These are phyloP conservation scores for Chlorodrepanis virens DNA, from an alignment of 2,113 vertebrate species.

Conservation along the genomic window DNA sequence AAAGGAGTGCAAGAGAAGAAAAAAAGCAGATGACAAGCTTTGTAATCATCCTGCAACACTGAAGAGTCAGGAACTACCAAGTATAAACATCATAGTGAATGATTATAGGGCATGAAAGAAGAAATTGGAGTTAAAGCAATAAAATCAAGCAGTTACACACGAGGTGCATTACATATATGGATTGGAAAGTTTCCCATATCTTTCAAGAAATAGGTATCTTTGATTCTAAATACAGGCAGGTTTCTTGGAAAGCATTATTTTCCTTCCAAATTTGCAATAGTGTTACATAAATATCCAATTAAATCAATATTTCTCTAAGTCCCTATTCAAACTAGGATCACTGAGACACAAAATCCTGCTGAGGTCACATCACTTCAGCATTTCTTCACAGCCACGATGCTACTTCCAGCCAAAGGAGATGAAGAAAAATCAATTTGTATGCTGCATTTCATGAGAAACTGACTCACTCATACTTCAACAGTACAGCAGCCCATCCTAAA, in stretches of 20 bases:
- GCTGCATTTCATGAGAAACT: background rate
- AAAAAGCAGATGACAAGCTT: background rate
- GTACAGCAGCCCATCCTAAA: background rate
- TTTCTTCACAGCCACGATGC: background rate
- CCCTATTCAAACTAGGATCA: background rate
- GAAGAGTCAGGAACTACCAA: background rate
- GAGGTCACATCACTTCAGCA: background rate
- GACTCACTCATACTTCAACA: background rate
- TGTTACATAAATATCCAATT: background rate
- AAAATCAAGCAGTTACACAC: background rate
- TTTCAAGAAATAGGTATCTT: background rate
- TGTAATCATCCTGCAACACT: background rate
- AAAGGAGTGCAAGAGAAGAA: background rate
- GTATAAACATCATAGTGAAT: background rate
- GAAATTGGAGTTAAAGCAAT: background rate
- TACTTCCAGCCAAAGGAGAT: background rate
- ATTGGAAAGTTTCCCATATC: background rate
- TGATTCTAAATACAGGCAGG: background rate
- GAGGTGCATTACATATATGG: background rate
- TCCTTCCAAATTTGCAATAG: background rate
- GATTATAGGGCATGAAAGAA: background rate
- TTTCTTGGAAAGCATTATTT: background rate
- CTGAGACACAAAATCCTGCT: background rate
- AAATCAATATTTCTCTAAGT: background rate
- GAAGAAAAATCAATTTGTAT: background rate